phyloP scores from a whole-genome alignment of 2,113 vertebrate species.

The Atrichornis clamosus region DNA sequence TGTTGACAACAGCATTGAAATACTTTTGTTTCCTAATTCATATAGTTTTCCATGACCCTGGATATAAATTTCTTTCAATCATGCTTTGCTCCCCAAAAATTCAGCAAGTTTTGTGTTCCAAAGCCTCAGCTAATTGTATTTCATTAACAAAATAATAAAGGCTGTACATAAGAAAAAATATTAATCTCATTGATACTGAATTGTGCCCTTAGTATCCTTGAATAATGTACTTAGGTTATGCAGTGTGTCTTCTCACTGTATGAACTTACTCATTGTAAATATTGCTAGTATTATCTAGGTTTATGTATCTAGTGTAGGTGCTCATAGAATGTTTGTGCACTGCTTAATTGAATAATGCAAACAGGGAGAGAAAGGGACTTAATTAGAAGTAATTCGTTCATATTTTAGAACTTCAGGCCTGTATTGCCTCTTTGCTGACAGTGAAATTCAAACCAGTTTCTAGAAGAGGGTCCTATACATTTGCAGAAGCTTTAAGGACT shows the following conservation, averaged over 20 bases:
- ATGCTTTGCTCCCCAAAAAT: accelerated
- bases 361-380: neutral
- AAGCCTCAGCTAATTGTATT: neutral
- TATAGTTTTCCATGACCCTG: neutral
- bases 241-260: neutral
- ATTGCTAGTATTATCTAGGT: neutral
- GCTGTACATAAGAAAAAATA: neutral
- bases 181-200: neutral
- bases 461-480: neutral
- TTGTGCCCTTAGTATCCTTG: neutral
- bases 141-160: neutral
- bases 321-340: neutral
- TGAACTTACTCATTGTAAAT: neutral
- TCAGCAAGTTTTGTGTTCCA: neutral
- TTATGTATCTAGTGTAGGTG: neutral
- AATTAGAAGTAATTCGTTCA: accelerated
- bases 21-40: neutral
- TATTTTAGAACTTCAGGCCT: neutral
- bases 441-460: neutral
- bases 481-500: neutral
- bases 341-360: neutral
- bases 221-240: neutral
- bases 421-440: neutral
- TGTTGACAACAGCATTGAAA: neutral
- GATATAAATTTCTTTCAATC: neutral